Evolutionary conservation across 92 coral and sea anemone species (phyloP).

Genomic region (Galaxea fascicularis): DNA sequence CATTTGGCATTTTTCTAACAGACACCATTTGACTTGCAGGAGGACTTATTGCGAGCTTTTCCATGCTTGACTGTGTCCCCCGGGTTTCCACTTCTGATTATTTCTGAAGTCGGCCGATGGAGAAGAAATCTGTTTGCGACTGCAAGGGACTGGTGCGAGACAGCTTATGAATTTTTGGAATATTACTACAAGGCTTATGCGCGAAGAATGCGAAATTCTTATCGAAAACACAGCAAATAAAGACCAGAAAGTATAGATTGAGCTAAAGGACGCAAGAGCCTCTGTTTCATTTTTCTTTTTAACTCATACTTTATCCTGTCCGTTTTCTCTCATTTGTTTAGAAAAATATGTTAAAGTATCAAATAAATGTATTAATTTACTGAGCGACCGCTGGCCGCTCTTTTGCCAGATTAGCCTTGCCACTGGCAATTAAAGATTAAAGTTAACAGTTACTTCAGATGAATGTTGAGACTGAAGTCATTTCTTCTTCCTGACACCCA

Average conservation of each 20-base stretch:
- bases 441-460: too few relatives aligned
- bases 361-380: too few relatives aligned
- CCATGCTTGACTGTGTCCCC: constrained; percentile 34
- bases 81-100: background rate
- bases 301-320: too few relatives aligned
- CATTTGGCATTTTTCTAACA: background rate
- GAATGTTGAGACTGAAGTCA: too few relatives aligned
- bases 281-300: background rate
- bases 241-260: background rate
- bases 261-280: background rate
- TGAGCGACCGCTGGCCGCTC: too few relatives aligned
- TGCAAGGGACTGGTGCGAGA: constrained; percentile 17
- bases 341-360: too few relatives aligned
- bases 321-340: too few relatives aligned
- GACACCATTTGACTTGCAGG: constrained; percentile 13
- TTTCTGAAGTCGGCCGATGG: constrained; percentile 26
- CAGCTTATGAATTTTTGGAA: constrained; percentile 20
- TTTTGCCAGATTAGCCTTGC: too few relatives aligned
- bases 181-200: constrained; percentile 20
- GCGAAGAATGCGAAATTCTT: constrained; percentile 14
- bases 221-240: constrained; percentile 10
- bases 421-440: too few relatives aligned
- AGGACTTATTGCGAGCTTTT: constrained; percentile 70
- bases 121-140: constrained; percentile 17
- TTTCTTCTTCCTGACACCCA: too few relatives aligned